Conservation (phyloP, 2,797 vertebrate genomes). For the Cephalopachus bancanus region DNA sequence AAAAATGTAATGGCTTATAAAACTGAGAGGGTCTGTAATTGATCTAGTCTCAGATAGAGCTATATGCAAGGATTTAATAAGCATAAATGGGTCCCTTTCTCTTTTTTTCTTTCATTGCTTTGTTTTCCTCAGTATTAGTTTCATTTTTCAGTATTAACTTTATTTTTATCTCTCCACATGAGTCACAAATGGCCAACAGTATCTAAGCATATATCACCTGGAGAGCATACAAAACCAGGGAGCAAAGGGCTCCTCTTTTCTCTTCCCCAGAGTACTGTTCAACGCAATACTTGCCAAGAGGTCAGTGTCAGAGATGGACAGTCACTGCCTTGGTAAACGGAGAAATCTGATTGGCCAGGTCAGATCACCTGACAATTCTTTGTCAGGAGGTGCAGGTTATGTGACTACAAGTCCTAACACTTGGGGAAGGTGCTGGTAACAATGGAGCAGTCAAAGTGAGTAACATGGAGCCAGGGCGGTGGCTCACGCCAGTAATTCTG, state of each 20-base stretch:
- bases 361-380: neutral
- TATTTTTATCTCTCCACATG: neutral
- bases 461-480: neutral
- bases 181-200: neutral
- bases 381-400: neutral
- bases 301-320: too few species aligned
- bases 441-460: neutral
- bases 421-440: neutral
- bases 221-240: neutral
- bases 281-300: neutral
- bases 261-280: neutral
- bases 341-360: neutral
- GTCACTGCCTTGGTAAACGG: neutral
- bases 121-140: neutral
- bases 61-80: too few species aligned
- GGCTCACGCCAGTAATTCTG: too few species aligned
- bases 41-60: neutral
- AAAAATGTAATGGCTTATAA: neutral
- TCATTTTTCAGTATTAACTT: neutral
- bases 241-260: neutral
- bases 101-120: neutral
- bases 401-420: too few species aligned
- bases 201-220: neutral
- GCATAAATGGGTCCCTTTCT: neutral
- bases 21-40: neutral